These are phyloP conservation scores for Syngnathoides biaculeatus DNA, from an alignment of 2,113 vertebrate species.

Conservation along the genomic window DNA sequence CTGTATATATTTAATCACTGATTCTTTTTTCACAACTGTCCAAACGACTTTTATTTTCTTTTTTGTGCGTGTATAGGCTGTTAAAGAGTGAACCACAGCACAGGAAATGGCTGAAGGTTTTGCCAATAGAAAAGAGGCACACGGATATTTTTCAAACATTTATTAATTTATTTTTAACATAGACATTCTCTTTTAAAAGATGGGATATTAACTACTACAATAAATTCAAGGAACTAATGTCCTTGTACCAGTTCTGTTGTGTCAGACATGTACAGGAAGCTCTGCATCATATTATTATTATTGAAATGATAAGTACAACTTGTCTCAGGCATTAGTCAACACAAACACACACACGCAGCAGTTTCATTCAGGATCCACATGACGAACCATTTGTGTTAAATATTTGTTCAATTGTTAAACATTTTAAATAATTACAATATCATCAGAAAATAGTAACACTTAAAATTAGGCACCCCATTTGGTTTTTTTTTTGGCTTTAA, in stretches of 20 bases:
- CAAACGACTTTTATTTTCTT: no score
- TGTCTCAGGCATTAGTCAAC: neutral
- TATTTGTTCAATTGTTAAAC: neutral
- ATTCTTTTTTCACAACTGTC: no score
- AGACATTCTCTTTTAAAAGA: neutral
- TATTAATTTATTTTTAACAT: neutral
- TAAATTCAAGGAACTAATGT: neutral
- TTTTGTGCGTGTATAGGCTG: no score
- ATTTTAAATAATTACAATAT: constrained; percentile 15
- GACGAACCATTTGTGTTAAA: neutral
- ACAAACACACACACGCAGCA: constrained; percentile 8
- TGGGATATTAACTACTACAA: neutral
- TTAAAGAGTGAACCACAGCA: neutral
- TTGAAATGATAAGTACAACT: constrained; percentile 26
- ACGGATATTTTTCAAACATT: neutral
- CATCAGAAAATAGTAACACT: constrained; percentile 11
- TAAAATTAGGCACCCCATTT: neutral
- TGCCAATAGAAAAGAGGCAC: neutral
- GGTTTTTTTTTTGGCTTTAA: neutral
- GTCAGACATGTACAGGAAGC: neutral
- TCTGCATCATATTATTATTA: constrained; percentile 6
- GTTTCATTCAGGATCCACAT: constrained; percentile 14
- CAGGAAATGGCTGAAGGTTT: neutral
- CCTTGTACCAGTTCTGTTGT: neutral
- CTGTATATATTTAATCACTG: no score